Evolutionary conservation across 2,797 vertebrate genomes (phyloP), one percentile per base, ranked within the genome.

Genomic region (Sebastes cheni): DNA sequence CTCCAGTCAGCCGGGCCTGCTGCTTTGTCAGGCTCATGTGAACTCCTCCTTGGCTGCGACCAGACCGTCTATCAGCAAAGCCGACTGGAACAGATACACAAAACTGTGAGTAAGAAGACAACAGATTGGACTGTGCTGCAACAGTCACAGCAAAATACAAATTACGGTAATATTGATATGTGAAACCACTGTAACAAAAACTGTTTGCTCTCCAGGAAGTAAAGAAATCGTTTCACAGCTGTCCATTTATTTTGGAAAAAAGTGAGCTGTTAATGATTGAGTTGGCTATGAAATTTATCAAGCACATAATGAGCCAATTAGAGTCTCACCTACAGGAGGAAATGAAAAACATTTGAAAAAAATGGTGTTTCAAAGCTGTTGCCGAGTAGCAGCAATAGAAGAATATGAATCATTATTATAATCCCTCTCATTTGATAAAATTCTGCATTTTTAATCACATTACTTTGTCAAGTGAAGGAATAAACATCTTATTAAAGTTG

Each of bases 31-130:
- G 80, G 91, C 95, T 39, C 97, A 99, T 67, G 81, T 99, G 75
- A 90, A 94, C 81, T 84, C 96, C 4, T 97, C 98, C 2, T 92
- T 99, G 82, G 87, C 91, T 67, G 91, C 77, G 64, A 97, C 96
- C 79, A 96, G 96, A 82, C 96, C 97, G 0, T 99, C 98, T 54
- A 93, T 99, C 76, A 96, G 93, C 90, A 96, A 92, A 81, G 96
- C 96, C 0, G 97, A 99, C 92, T 98, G 97, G 98, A 96, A 91
- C 79, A 96, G 90, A 88, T 98, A 97, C 92, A 87, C 91, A 81
- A 95, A 96, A 68, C 94, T 99, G 98, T 99, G 92, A 98, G 99
- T 96, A 66, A 8, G 8, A 27, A 2, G 36, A 60, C n/a, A 29
- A 1, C 11, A 64, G 6, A 42, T 7, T 5, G 7, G 5, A 52